Evolutionary conservation across 2,888 invertebrate species (phyloP).

Genomic region (Rotaria socialis): DNA sequence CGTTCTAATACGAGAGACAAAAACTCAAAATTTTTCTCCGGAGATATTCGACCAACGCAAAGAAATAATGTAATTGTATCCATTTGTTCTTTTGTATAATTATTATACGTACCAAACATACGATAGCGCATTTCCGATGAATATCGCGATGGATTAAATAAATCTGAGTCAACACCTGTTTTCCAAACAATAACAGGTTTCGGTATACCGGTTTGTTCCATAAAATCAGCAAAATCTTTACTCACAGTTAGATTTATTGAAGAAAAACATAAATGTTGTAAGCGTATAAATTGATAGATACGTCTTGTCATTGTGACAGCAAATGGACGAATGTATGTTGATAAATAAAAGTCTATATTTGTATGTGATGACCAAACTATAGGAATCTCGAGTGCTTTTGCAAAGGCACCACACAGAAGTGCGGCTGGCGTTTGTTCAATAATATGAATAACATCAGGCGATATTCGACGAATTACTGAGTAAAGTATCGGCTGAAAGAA

Average conservation of each 20-base stretch:
- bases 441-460: conserved; percentile 45
- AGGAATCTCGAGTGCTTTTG: conserved; percentile 38
- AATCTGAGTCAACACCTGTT: conserved; percentile 46
- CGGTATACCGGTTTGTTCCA: conserved; percentile 38
- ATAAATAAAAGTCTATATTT: conserved; percentile 43
- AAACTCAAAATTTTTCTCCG: conserved; percentile 47
- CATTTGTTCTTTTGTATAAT: conserved; percentile 40
- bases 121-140: conserved; percentile 35
- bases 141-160: conserved; percentile 38
- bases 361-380: conserved; percentile 47
- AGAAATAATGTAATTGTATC: conserved; percentile 35
- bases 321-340: conserved; percentile 33
- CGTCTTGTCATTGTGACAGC: conserved; percentile 13
- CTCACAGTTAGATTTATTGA: conserved; percentile 44
- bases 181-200: conserved; percentile 43
- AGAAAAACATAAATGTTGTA: conserved; percentile 32
- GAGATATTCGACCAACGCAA: conserved; percentile 44
- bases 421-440: conserved; percentile 44
- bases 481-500: not conserved
- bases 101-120: conserved; percentile 42
- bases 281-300: conserved; percentile 40
- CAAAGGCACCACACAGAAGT: conserved; percentile 37
- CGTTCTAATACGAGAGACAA: conserved; percentile 38
- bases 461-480: conserved; percentile 38
- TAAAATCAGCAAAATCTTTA: conserved; percentile 41